Base-by-base conservation (phyloP, 1,140 invertebrate species). In the Thaumetopoea pityocampa region DNA sequence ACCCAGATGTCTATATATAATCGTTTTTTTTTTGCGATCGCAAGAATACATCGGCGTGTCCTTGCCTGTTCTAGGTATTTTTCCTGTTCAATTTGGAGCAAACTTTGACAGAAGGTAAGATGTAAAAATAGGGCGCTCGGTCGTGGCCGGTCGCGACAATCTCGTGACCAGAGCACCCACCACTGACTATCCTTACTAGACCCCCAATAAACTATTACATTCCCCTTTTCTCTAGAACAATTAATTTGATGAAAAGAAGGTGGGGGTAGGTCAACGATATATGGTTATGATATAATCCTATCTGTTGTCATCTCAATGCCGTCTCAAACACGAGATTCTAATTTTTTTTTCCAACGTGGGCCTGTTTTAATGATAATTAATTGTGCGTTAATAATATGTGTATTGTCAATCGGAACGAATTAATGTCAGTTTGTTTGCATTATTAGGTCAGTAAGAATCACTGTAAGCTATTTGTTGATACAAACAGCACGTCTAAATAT, bases 41-140 rank as follows among this genome's bases (percentile, higher is more conserved):
- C 51, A 37, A 50, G 68, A 72, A 74, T 32, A 37, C 41, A 17
- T 28, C 37, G 34, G 34, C 28, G 12, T 66, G 70, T 72, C 71
- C 66, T 79, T 74, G 71, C 49, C 23, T 27, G 41, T 59, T 67
- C 58, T 52, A 54, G 38, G 62, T 63, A 67, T 76, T 70, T 73
- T 67, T 67, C 60, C 49, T 47, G 51, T 66, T 65, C 59, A 36
- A 43, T 65, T 63, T 67, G 68, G 72, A 67, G 65, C 51, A 66
- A 63, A 67, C 67, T 72, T 81, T 77, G 77, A 81, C 77, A 76
- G 43, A 37, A 72, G 73, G 77, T n/a, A n/a, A n/a, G 72, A 81
- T 78, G 71, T 52, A 42, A 46, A 44, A 29, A 4, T 49, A 57
- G 65, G 56, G 55, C 57, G 53, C 52, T n/a, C 62, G 54, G 60